Conservation (phyloP, 2,888 invertebrate species). For the Syrphus vitripennis region DNA sequence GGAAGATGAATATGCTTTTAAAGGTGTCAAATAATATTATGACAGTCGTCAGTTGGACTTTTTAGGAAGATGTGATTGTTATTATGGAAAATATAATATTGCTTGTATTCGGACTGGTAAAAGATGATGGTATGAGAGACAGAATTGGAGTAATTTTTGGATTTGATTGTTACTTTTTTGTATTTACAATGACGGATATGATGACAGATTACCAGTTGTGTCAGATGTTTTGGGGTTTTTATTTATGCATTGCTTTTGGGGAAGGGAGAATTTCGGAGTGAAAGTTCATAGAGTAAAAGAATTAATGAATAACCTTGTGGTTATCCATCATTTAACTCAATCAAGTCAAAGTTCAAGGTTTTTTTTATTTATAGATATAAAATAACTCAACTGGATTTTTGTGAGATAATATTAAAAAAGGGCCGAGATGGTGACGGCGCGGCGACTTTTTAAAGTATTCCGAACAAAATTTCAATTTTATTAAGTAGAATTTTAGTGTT, state of each 20-base stretch:
- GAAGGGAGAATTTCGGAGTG: background rate
- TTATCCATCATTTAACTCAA: too few species aligned
- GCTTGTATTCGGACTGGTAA: background rate
- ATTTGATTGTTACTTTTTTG: conserved; percentile 1
- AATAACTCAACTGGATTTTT: too few species aligned
- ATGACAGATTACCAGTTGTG: background rate
- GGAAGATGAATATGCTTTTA: conserved; percentile 11
- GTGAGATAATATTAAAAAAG: too few species aligned
- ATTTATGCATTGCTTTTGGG: background rate
- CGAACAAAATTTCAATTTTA: too few species aligned
- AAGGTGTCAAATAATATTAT: conserved; percentile 4
- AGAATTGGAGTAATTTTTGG: background rate
- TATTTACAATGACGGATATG: conserved; percentile 6
- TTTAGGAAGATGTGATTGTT: background rate
- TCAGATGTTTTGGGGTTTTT: background rate
- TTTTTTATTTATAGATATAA: too few species aligned
- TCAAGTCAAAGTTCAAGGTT: too few species aligned
- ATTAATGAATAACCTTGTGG: too few species aligned
- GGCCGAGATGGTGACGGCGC: too few species aligned
- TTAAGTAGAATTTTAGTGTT: too few species aligned
- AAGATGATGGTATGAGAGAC: background rate
- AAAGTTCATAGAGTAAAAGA: background rate
- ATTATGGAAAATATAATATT: background rate
- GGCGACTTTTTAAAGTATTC: too few species aligned
- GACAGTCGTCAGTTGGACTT: background rate